Conservation (phyloP, 2,113 vertebrate species). For the Phaethon lepturus region DNA sequence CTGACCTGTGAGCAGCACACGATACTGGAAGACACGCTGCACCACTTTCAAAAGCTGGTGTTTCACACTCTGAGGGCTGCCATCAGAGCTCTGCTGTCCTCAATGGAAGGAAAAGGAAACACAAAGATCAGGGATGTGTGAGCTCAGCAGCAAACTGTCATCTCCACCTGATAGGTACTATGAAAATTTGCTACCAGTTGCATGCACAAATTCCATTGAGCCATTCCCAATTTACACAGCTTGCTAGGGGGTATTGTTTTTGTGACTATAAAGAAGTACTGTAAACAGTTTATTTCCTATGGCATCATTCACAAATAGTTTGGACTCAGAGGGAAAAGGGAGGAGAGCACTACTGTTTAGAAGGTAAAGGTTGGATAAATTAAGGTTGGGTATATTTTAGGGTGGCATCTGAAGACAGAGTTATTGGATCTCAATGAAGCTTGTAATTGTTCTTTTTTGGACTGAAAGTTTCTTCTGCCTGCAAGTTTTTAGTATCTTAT, state of each 20-base stretch:
- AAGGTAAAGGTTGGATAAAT: neutral
- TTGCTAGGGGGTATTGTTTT: neutral
- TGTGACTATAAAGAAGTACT: neutral
- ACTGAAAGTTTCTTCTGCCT: neutral
- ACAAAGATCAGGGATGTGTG: neutral
- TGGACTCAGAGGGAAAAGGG: neutral
- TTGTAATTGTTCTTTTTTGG: neutral
- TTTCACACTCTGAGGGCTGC: constrained; percentile 79
- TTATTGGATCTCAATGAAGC: neutral
- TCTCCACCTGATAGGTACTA: neutral
- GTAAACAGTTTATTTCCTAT: neutral
- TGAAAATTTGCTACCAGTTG: neutral
- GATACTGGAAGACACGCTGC: constrained; percentile 91
- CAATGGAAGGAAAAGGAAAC: neutral
- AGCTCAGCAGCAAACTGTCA: neutral
- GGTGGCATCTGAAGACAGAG: neutral
- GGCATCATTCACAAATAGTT: neutral
- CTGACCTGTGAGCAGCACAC: constrained; percentile 93
- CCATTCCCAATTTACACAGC: neutral
- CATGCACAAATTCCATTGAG: neutral
- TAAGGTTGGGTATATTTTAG: neutral
- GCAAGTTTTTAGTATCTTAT: neutral
- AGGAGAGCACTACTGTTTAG: neutral
- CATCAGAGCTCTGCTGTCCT: constrained; percentile 79
- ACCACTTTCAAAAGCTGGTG: constrained; percentile 90